A percentile compares a stretch with the other conserved stretches of the same genome.
Conservation (phyloP, 2,888 invertebrate species). For the Nemurella pictetii region DNA sequence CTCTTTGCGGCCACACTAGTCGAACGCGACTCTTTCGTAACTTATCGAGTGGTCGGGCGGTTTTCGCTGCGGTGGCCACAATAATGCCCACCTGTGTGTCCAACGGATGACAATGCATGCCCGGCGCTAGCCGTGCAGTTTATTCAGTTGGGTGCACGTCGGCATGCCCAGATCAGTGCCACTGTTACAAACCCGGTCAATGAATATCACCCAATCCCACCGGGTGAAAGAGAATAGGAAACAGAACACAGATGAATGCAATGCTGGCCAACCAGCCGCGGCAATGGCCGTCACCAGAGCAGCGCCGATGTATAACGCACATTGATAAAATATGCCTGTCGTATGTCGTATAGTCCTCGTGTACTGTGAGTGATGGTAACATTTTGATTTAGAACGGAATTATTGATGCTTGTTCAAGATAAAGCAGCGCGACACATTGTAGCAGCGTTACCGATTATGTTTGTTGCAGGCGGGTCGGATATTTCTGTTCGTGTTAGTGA, state of each 20-base stretch:
- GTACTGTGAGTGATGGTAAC: not conserved
- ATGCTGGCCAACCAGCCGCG: not conserved
- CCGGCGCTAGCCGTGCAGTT: not conserved
- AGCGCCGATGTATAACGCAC: not conserved
- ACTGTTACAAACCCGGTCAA: not conserved
- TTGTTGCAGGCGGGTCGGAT: not conserved
- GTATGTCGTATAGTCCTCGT: not conserved
- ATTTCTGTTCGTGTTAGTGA: no score
- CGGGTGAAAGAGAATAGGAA: not conserved
- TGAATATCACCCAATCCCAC: not conserved
- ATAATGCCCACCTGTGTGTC: conserved; percentile 5
- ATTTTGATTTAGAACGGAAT: not conserved
- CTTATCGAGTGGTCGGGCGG: not conserved
- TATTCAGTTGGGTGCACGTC: not conserved
- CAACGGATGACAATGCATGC: not conserved
- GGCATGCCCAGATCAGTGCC: not conserved
- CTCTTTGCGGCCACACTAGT: not conserved
- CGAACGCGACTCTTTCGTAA: not conserved
- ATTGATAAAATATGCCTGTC: not conserved
- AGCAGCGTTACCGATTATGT: not conserved
- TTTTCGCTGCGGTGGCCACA: not conserved
- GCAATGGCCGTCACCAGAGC: not conserved
- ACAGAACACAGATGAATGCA: not conserved
- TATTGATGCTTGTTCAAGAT: not conserved
- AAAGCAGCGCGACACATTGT: not conserved